phyloP scores from a whole-genome alignment of 2,113 vertebrate species.

The Junco hyemalis region DNA sequence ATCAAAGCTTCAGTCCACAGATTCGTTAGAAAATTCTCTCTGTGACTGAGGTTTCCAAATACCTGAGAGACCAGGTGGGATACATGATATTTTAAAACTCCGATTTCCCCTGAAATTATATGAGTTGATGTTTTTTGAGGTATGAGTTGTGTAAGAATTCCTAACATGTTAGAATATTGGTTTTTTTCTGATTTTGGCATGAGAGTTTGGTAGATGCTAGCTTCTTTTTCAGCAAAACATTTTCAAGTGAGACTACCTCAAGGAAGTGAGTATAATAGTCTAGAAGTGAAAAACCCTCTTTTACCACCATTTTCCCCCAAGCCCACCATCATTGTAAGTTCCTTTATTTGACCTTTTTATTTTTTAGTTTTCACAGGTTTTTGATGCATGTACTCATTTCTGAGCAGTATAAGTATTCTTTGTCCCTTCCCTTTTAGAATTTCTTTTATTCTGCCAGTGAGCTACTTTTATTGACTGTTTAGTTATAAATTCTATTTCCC shows the following conservation, averaged over 20 bases:
- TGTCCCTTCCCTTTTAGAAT: not conserved
- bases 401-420: not conserved
- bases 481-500: not conserved
- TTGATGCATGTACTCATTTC: not conserved
- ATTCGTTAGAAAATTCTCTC: not conserved
- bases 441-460: not conserved
- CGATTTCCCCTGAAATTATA: not conserved
- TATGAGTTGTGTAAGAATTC: not conserved
- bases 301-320: not conserved
- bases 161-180: not conserved
- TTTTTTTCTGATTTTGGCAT: not conserved
- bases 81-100: not conserved
- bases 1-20: not conserved
- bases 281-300: not conserved
- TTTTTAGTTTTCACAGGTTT: not conserved
- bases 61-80: not conserved
- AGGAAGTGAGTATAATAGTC: not conserved
- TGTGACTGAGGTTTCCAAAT: not conserved
- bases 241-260: not conserved
- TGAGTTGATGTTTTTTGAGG: not conserved
- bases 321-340: not conserved
- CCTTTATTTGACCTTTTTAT: not conserved
- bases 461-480: not conserved
- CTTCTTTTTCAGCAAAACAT: not conserved
- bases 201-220: not conserved